Conservation (phyloP, 1,140 invertebrate genomes). For the Coenobita brevimanus region DNA sequence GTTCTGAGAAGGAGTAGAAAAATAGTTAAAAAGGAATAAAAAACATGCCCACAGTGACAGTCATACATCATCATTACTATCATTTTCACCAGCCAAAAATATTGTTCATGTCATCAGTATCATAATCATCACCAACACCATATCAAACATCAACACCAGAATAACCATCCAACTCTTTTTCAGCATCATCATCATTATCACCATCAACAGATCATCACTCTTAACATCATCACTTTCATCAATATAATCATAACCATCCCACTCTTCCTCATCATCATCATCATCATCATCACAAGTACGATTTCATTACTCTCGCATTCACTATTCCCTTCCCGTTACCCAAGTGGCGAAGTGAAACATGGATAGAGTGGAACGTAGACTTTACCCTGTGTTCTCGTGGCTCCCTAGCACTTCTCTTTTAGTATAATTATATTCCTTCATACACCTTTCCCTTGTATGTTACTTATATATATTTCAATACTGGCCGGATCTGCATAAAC, state of each 20-base stretch:
- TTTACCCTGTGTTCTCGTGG: too few relatives aligned
- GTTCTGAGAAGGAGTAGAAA: too few relatives aligned
- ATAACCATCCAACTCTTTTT: neutral
- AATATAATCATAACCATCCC: neutral
- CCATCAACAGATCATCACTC: neutral
- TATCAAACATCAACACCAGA: neutral
- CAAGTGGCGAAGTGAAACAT: too few relatives aligned
- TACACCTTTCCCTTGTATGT: too few relatives aligned
- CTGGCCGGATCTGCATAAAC: too few relatives aligned
- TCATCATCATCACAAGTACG: neutral
- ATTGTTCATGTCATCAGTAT: neutral
- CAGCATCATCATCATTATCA: neutral
- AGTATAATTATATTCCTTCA: too few relatives aligned
- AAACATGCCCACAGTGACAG: too few relatives aligned
- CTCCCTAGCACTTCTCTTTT: too few relatives aligned
- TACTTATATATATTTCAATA: too few relatives aligned
- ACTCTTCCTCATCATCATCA: neutral
- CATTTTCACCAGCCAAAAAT: neutral
- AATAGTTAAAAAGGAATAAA: too few relatives aligned
- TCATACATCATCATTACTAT: neutral
- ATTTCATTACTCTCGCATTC: neutral
- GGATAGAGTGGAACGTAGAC: too few relatives aligned
- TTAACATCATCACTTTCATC: neutral
- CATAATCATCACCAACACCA: neutral
- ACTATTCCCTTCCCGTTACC: too few relatives aligned